Conservation (phyloP, 2,888 invertebrate genomes). For the Oxytorus armatus region DNA sequence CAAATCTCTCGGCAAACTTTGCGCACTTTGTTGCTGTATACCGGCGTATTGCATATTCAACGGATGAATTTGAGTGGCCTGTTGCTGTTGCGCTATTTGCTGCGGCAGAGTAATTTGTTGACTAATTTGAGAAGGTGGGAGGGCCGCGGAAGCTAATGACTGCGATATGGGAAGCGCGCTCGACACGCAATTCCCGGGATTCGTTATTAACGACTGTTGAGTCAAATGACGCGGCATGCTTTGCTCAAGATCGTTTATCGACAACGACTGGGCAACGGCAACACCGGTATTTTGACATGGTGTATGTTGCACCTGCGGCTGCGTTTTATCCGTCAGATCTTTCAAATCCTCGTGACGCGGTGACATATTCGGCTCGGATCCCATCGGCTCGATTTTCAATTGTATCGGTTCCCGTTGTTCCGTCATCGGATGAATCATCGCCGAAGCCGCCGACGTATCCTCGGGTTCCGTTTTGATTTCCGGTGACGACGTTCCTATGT, state of each 20-base stretch:
- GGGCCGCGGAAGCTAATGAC: slow-evolving; percentile 48
- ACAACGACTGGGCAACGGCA: slow-evolving; percentile 67
- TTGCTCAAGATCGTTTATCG: slow-evolving; percentile 75
- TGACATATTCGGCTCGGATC: slow-evolving; percentile 76
- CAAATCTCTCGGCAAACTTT: slow-evolving; percentile 82
- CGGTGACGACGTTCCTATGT: slow-evolving; percentile 27
- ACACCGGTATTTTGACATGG: slow-evolving; percentile 71
- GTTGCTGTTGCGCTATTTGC: slow-evolving; percentile 71
- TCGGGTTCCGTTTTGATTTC: slow-evolving; percentile 68
- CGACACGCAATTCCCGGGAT: slow-evolving; percentile 70
- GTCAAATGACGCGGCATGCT: slow-evolving; percentile 79
- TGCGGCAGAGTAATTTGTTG: slow-evolving; percentile 60
- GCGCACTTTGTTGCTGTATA: slow-evolving; percentile 75
- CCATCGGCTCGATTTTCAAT: slow-evolving; percentile 79
- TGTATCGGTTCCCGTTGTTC: slow-evolving; percentile 65
- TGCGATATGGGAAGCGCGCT: slow-evolving; percentile 66
- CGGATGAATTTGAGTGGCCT: slow-evolving; percentile 73
- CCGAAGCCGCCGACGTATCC: slow-evolving; percentile 68
- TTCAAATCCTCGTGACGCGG: slow-evolving; percentile 78
- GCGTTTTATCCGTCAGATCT: slow-evolving; percentile 70
- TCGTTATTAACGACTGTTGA: slow-evolving; percentile 77
- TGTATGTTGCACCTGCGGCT: slow-evolving; percentile 76
- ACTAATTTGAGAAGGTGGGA: slow-evolving; percentile 45
- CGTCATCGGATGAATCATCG: slow-evolving; percentile 75
- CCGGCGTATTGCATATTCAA: slow-evolving; percentile 81